Base-by-base conservation (phyloP, 2,113 vertebrate species). In the Catagonus wagneri region DNA sequence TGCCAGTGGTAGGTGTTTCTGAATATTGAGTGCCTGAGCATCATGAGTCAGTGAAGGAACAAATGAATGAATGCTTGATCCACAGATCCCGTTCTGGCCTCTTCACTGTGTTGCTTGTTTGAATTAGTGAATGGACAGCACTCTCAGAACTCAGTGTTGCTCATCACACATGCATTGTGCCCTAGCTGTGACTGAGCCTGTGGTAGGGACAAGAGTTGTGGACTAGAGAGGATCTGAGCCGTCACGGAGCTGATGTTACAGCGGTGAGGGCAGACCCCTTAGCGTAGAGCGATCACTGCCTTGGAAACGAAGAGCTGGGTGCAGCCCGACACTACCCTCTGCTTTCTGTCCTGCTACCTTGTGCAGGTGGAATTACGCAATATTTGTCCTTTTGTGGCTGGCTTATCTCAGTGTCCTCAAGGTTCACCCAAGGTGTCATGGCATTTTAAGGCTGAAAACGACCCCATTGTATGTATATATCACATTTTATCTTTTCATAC, bases 111-210 rank as follows among this genome's bases (percentile, higher is more conserved):
- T 54, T 84, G 54, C n/a, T 78, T 72, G 50, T 39, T 66, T 84
- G 61, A 66, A 54, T 69, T 56, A 72, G 15, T 9, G 34, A 88
- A 36, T 25, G 25, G 36, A 23, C 5, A 56, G 2, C 13, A 15
- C 19, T 11, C 15, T 81, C 20, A 12, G 72, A 88, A 66, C 52
- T 58, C 2, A 7, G 1, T 29, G 76, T 9, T 15, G 23, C 54
- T 69, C 13, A 52, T 6, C 60, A 16, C 11, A 23, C 6, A 7
- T 27, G 0, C 50, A 6, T 1, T 63, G 66, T 60, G 36, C 17
- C 12, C 85, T 11, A 56, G 29, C 60, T 29, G 0, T 58, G 6
- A 6, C 52, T 3, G 2, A 52, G 25, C 7, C 0, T 84, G 11
- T 56, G 16, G 16, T 11, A 8, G 15, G 9, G 22, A 72, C 12